phyloP scores from a whole-genome alignment of 2,113 vertebrate species.

The Oryzias melastigma region DNA sequence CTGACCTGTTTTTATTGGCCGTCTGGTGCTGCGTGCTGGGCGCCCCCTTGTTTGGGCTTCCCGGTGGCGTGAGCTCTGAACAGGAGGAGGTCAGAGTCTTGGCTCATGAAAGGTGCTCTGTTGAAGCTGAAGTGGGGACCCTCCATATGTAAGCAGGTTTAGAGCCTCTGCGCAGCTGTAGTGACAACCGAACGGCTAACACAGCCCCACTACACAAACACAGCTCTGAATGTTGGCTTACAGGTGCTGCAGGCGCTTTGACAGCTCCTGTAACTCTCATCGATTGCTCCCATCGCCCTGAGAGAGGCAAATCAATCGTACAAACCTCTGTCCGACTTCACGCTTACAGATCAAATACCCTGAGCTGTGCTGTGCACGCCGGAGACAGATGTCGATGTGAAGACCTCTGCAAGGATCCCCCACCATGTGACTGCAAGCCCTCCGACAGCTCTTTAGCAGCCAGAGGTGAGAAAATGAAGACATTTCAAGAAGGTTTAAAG shows the following conservation, averaged over 20 bases:
- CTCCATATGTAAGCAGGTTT: constrained; percentile 46
- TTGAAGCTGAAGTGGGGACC: constrained; percentile 70
- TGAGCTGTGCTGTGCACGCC: constrained; percentile 83
- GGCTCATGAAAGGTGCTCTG: constrained; percentile 75
- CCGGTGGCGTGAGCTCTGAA: constrained; percentile 58
- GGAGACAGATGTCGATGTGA: constrained; percentile 88
- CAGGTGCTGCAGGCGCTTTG: constrained; percentile 46
- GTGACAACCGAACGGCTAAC: constrained; percentile 49
- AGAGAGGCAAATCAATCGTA: constrained; percentile 30
- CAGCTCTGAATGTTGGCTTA: constrained; percentile 37
- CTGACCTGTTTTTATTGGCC: constrained; percentile 70
- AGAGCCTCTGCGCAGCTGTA: constrained; percentile 53
- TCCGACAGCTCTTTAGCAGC: constrained; percentile 89
- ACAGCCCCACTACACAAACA: constrained; percentile 39
- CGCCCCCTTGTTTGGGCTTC: constrained; percentile 65
- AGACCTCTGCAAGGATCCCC: constrained; percentile 85
- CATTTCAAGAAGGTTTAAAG: too few species aligned
- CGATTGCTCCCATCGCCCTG: constrained; percentile 28
- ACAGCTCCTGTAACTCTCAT: constrained; percentile 42
- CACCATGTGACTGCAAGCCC: constrained; percentile 85
- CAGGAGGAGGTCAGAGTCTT: constrained; percentile 29
- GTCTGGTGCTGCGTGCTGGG: constrained; percentile 41
- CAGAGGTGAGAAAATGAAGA: constrained; percentile 80
- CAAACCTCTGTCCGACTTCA: constrained; percentile 28
- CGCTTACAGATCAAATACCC: constrained; percentile 91